These are phyloP conservation scores for Folsomia candida DNA, from an alignment of 2,888 invertebrate species.

Conservation along the genomic window DNA sequence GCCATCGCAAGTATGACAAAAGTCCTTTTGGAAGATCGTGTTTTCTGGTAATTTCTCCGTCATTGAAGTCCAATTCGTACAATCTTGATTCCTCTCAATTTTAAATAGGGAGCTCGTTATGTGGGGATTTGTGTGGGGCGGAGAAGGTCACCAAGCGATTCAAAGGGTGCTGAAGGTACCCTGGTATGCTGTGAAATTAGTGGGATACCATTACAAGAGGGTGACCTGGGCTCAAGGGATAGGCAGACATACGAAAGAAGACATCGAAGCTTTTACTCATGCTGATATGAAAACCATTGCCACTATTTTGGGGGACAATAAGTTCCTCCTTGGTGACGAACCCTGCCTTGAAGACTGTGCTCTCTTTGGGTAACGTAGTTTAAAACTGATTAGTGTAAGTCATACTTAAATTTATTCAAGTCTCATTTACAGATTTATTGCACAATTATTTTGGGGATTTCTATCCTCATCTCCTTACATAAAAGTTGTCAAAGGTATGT, in stretches of 20 bases:
- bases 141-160: background rate
- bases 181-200: background rate
- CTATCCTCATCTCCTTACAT: background rate
- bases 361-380: constrained; percentile 3
- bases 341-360: constrained; percentile 9
- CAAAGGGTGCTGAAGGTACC: background rate
- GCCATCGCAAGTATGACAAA: background rate
- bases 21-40: background rate
- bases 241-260: background rate
- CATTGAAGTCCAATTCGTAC: background rate
- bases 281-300: background rate
- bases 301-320: constrained; percentile 1
- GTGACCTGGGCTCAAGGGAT: background rate
- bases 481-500: background rate
- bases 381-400: too few relatives aligned
- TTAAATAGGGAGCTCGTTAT: constrained; percentile 1
- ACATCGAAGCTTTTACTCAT: background rate
- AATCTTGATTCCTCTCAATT: background rate
- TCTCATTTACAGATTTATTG: background rate
- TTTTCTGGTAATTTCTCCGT: background rate
- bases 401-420: too few relatives aligned
- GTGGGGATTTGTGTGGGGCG: constrained; percentile 7
- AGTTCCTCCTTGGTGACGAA: constrained; percentile 9
- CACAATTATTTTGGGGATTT: background rate
- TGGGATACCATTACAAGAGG: background rate